These are phyloP conservation scores for Caretta caretta DNA, from an alignment of 2,113 vertebrate genomes.

Conservation along the genomic window DNA sequence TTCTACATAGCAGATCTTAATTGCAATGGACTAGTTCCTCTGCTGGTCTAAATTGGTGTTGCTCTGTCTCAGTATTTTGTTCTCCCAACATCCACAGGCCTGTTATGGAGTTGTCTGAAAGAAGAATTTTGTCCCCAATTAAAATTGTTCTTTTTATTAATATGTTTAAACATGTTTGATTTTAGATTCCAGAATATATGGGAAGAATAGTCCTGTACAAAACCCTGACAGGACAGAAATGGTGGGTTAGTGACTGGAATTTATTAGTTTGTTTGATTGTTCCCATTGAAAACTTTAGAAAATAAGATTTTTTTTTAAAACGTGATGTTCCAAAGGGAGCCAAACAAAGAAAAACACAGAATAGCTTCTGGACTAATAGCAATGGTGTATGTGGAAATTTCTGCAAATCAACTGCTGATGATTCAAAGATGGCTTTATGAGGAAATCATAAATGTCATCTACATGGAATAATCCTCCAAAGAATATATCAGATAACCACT, in stretches of 20 bases:
- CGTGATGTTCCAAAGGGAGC: slow-evolving; percentile 55
- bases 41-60: background rate
- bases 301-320: background rate
- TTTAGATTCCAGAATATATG: background rate
- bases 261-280: background rate
- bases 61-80: background rate
- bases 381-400: background rate
- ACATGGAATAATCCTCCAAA: background rate
- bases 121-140: background rate
- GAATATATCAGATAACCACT: background rate
- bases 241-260: background rate
- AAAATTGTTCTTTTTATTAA: background rate
- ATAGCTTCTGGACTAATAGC: background rate
- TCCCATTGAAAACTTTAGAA: slow-evolving; percentile 5
- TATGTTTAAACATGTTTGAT: background rate
- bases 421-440: background rate
- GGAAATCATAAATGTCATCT: background rate
- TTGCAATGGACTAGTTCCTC: background rate
- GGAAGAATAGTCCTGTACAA: background rate
- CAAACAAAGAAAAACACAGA: background rate
- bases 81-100: background rate
- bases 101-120: background rate
- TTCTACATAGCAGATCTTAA: background rate
- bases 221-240: background rate
- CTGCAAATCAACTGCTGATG: background rate